Conservation (phyloP, 30 jellyfish, hydroid and myxozoan species). For the Thelohanellus kitauei region DNA sequence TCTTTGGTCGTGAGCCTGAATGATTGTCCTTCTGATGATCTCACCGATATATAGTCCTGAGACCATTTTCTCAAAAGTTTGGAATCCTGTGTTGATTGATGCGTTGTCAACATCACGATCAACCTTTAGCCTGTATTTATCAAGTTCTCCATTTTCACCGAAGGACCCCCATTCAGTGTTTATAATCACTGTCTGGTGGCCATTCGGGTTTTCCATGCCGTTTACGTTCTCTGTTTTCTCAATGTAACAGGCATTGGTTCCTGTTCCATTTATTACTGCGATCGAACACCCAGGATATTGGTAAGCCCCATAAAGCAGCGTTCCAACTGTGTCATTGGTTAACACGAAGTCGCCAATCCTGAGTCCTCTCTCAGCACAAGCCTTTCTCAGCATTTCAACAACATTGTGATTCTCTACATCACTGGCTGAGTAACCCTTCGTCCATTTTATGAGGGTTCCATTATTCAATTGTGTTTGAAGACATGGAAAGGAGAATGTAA, state of each 20-base stretch:
- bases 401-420: slow-evolving; percentile 70
- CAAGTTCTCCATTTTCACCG: slow-evolving; percentile 75
- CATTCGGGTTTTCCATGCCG: no score
- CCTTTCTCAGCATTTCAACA: slow-evolving; percentile 21
- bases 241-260: slow-evolving; percentile 96
- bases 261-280: slow-evolving; percentile 84
- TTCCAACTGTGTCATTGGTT: no score
- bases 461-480: slow-evolving; percentile 37
- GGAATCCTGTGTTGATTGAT: slow-evolving; percentile 66
- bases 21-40: no score
- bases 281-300: slow-evolving; percentile 20
- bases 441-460: slow-evolving; percentile 66
- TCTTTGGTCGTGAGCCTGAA: no score
- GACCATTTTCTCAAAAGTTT: no score
- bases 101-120: slow-evolving; percentile 27
- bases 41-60: no score
- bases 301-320: not conserved
- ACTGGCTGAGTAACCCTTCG: slow-evolving; percentile 58
- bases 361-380: slow-evolving; percentile 56
- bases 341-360: slow-evolving; percentile 14
- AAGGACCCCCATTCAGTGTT: slow-evolving; percentile 98
- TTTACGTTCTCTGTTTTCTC: slow-evolving; percentile 21
- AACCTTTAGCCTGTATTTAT: slow-evolving; percentile 16
- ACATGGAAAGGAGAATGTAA: slow-evolving; percentile 75
- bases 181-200: slow-evolving; percentile 39